Percentiles rank a stretch among this genome's conserved stretches.
These are phyloP conservation scores for Eretmodus cyanostictus DNA, from an alignment of 2,113 vertebrate genomes.

Conservation along the genomic window DNA sequence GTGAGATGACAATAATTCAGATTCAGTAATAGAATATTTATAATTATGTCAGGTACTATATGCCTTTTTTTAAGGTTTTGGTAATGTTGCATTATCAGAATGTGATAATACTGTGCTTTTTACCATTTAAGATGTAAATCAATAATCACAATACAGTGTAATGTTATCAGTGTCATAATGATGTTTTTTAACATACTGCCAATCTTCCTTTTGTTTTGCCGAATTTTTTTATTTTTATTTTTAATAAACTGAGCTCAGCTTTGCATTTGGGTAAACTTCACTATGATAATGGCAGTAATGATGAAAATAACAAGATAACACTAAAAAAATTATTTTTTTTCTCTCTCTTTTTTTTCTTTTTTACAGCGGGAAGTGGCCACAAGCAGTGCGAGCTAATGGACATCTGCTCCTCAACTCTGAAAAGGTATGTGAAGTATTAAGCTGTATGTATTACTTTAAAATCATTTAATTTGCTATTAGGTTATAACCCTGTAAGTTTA, in stretches of 20 bases:
- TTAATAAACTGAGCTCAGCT: background rate
- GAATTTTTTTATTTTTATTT: rapidly evolving
- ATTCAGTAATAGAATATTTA: background rate
- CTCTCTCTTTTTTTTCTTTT: background rate
- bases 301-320: background rate
- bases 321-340: background rate
- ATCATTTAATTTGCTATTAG: background rate
- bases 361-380: conserved; percentile 88
- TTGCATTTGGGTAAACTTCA: background rate
- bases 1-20: background rate
- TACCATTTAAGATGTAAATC: background rate
- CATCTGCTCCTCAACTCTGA: conserved; percentile 96
- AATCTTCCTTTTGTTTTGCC: background rate
- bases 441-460: background rate
- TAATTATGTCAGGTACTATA: background rate
- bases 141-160: background rate
- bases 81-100: background rate
- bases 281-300: background rate
- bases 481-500: background rate
- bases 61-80: background rate
- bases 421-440: conserved; percentile 73
- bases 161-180: background rate
- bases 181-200: background rate
- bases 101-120: background rate
- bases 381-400: conserved; percentile 92